Base-by-base conservation (phyloP, 2,113 vertebrate genomes). In the Oxyruncus cristatus region DNA sequence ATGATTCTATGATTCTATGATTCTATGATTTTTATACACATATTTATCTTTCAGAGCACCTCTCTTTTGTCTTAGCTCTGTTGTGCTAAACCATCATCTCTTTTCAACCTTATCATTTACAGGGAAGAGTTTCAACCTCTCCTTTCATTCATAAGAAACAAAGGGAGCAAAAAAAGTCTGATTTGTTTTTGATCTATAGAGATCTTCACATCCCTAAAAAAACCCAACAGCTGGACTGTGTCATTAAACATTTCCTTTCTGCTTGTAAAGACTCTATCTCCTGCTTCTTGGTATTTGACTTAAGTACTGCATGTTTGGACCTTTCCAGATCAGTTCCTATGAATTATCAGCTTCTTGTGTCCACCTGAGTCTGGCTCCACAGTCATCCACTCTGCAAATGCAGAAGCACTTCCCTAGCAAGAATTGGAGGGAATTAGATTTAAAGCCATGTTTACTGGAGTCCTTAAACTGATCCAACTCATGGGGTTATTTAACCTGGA, bases 91-190 rank as follows among this genome's bases (percentile, higher is more conserved):
- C 32, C 16, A 39, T 30, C 37, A 63, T 6, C 14, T 79, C 28
- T 71, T 87, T 88, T 88, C 42, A 74, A 8, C 8, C 12, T 79
- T 44, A 33, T 56, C 24, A 85, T 89, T 46, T 59, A 68, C 26
- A 47, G 7, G 6, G 39, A 32, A 84, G 53, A 70, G 21, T 56
- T 92, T 83, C 63, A 93, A 44, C 62, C 10, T 30, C 2, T 41
- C n/a, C n/a, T n/a, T n/a, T n/a, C 35, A 63, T n/a, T 75, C 41
- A 23, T 32, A 59, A 66, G 46, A 65, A 52, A 41, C 5, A 41
- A n/a, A 46, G 3, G 5, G 2, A 21, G 6, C 0, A 5, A 28
- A 59, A 61, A 53, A 16, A 33, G n/a, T 3, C 7, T 44, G 28
- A 41, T 20, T 63, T 77, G 9, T 21, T 93, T 86, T 83, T 55